Evolutionary conservation across 2,113 vertebrate genomes (phyloP).

Genomic region (Athene cunicularia): DNA sequence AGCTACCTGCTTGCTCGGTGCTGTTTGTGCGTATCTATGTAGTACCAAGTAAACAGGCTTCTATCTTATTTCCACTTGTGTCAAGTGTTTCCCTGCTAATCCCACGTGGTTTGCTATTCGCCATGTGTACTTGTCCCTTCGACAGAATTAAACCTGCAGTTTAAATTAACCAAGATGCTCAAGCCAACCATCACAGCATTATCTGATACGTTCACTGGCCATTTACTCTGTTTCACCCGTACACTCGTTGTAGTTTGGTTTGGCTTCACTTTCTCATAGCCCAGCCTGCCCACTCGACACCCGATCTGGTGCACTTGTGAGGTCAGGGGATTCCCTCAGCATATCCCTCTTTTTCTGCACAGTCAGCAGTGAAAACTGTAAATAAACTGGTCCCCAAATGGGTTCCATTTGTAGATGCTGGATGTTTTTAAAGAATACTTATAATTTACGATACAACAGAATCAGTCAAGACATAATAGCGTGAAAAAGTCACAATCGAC

Average conservation of each 20-base stretch:
- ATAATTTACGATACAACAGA: neutral
- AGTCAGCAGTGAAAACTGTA: neutral
- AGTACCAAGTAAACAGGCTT: neutral
- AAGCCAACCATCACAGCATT: neutral
- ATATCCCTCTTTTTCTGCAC: neutral
- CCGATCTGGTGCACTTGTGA: neutral
- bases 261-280: neutral
- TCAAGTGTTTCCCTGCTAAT: neutral
- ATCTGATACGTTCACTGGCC: accelerated
- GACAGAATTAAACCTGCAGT: neutral
- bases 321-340: neutral
- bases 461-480: neutral
- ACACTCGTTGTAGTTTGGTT: neutral
- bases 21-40: too few species aligned
- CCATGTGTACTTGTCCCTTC: neutral
- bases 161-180: neutral
- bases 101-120: neutral
- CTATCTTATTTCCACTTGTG: neutral
- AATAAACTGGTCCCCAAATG: accelerated
- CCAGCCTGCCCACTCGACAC: accelerated
- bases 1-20: neutral
- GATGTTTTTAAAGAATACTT: neutral
- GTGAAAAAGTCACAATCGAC: neutral
- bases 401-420: neutral
- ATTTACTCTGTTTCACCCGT: accelerated